Conservation (phyloP, 2,797 vertebrate genomes). For the Falco novaeseelandiae region DNA sequence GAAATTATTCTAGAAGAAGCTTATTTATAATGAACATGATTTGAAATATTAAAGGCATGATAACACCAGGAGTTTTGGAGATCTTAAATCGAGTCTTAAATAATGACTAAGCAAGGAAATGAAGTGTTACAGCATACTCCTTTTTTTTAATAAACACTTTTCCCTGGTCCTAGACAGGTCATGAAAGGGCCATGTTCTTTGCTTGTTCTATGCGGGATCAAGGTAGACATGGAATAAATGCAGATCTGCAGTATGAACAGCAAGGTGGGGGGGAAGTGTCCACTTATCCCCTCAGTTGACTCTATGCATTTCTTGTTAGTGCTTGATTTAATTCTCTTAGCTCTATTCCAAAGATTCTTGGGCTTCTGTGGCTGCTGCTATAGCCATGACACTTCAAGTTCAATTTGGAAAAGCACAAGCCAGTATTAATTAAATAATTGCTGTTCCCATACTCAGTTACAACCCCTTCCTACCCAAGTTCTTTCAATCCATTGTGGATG, state of each 20-base stretch:
- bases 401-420: neutral
- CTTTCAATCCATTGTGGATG: neutral
- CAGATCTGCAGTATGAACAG: neutral
- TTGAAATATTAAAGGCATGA: neutral
- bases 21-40: conserved; percentile 32
- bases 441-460: neutral
- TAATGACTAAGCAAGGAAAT: neutral
- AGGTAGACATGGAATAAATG: neutral
- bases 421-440: neutral
- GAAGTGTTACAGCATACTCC: neutral
- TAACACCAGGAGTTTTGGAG: neutral
- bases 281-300: neutral
- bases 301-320: neutral
- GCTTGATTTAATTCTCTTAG: neutral
- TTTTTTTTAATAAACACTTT: neutral
- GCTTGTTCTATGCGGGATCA: neutral
- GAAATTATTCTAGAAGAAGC: conserved; percentile 11
- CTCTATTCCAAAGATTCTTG: neutral
- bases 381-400: neutral
- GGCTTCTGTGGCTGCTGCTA: neutral
- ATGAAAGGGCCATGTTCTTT: neutral
- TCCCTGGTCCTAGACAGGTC: neutral
- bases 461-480: neutral
- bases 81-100: neutral
- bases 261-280: neutral